These are phyloP conservation scores for Mirza zaza DNA, from an alignment of 2,113 vertebrate species.

Conservation along the genomic window DNA sequence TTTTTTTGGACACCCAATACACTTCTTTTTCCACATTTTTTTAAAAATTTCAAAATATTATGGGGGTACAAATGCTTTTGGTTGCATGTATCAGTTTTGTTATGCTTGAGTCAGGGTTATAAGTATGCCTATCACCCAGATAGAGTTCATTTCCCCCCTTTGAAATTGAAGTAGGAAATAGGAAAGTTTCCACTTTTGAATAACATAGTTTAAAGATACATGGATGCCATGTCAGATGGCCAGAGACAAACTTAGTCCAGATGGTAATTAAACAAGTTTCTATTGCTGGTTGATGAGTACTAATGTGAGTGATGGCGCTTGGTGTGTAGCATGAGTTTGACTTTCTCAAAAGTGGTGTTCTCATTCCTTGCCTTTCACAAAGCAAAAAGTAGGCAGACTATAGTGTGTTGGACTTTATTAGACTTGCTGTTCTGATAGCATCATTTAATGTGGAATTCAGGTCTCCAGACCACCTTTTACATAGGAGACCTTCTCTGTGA, in stretches of 20 bases:
- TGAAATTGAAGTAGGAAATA: background rate
- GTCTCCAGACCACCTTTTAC: background rate
- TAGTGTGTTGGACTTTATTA: background rate
- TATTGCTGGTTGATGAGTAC: accelerated
- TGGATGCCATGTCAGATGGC: background rate
- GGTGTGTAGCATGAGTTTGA: background rate
- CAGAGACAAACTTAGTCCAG: background rate
- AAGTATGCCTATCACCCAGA: no score
- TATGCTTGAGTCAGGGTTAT: no score
- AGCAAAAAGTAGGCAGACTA: background rate
- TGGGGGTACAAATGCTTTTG: no score
- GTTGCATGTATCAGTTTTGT: no score
- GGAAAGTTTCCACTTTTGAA: background rate
- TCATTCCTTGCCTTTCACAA: background rate
- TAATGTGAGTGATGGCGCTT: background rate
- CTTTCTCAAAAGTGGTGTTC: background rate
- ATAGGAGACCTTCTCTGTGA: background rate
- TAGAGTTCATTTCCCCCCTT: background rate
- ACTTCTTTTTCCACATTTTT: no score
- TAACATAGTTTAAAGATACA: background rate
- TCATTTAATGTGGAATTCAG: background rate
- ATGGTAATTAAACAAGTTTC: background rate
- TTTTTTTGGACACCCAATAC: background rate
- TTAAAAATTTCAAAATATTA: no score
- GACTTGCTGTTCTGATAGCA: background rate